Percentiles rank a stretch among this genome's conserved stretches.
Evolutionary conservation across 2,113 vertebrate species (phyloP).

Genomic region (Sceloporus undulatus): DNA sequence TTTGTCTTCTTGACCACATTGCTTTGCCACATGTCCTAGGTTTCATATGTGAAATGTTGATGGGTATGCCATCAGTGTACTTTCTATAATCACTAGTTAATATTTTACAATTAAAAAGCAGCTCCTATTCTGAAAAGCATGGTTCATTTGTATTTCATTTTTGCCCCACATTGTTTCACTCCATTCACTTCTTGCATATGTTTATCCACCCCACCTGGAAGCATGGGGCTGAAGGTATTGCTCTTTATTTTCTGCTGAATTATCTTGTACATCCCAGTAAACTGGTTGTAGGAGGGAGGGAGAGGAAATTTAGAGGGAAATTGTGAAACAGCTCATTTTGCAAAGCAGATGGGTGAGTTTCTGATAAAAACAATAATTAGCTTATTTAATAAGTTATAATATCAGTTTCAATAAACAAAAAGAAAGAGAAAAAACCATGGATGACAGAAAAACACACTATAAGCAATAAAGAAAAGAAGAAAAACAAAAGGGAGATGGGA

Average conservation of each 20-base stretch:
- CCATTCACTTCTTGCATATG: background rate
- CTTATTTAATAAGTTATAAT: background rate
- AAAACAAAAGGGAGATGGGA: too few relatives aligned
- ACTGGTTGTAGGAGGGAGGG: background rate
- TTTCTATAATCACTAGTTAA: background rate
- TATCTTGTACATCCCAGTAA: background rate
- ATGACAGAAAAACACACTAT: too few relatives aligned
- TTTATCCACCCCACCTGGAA: background rate
- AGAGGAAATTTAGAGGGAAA: background rate
- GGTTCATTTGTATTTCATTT: background rate
- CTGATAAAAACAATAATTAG: background rate
- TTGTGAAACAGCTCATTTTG: background rate
- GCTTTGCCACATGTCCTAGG: too few relatives aligned
- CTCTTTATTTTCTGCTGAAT: background rate
- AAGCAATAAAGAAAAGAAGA: too few relatives aligned
- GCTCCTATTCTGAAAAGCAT: too few relatives aligned
- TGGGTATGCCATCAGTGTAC: too few relatives aligned
- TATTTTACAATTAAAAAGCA: background rate
- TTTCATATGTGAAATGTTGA: too few relatives aligned
- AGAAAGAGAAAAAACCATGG: too few relatives aligned
- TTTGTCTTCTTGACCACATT: too few relatives aligned
- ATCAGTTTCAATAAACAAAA: too few relatives aligned
- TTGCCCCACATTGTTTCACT: too few relatives aligned
- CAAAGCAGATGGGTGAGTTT: background rate
- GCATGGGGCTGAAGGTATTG: background rate